Evolutionary conservation across 2,888 invertebrate genomes (phyloP).

Genomic region (Criorhina ranunculi): DNA sequence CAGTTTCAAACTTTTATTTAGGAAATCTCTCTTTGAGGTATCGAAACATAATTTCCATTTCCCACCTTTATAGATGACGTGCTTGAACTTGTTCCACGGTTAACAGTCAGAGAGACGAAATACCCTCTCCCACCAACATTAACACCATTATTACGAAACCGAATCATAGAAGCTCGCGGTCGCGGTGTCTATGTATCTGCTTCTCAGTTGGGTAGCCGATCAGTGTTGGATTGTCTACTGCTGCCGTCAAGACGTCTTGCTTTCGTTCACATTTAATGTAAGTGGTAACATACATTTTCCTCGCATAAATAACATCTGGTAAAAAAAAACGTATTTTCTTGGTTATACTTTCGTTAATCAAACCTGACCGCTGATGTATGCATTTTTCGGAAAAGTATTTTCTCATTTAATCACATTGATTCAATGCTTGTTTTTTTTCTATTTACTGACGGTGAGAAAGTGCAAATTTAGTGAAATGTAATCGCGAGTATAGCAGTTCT

Average conservation of each 20-base stretch:
- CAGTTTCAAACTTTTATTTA: not conserved
- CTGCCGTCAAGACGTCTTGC: conserved; percentile 33
- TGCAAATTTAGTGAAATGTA: conserved; percentile 27
- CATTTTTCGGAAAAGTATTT: not conserved
- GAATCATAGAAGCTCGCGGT: conserved; percentile 10
- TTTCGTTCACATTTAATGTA: conserved; percentile 5
- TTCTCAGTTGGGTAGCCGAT: conserved; percentile 28
- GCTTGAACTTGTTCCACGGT: conserved; percentile 23
- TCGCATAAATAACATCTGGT: too few relatives aligned
- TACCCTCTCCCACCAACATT: conserved; percentile 53
- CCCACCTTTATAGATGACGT: not conserved
- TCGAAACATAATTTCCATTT: not conserved
- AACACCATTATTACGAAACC: conserved; percentile 25
- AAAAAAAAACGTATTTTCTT: not conserved
- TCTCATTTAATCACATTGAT: not conserved
- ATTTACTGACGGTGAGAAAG: not conserved
- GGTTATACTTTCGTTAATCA: not conserved
- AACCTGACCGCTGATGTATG: not conserved
- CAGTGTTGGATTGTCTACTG: conserved; percentile 55
- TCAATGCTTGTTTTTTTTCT: not conserved
- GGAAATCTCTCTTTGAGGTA: not conserved
- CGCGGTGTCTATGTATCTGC: conserved; percentile 36
- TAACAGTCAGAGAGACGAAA: conserved; percentile 9
- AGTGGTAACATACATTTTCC: conserved; percentile 4
- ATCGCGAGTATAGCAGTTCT: conserved; percentile 5